These are phyloP conservation scores for Mercenaria mercenaria DNA, from an alignment of 1,140 invertebrate species.

Conservation along the genomic window DNA sequence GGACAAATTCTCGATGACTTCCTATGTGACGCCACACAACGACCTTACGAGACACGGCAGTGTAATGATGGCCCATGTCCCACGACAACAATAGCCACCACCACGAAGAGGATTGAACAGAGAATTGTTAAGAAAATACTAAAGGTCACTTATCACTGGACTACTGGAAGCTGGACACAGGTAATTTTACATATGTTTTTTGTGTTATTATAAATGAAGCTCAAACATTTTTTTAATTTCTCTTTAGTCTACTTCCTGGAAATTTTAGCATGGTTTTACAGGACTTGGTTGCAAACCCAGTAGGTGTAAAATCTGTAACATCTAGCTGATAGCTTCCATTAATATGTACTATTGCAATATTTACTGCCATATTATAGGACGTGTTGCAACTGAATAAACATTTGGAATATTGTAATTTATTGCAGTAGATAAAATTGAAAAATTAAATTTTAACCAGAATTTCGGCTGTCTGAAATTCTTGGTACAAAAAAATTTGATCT, in stretches of 20 bases:
- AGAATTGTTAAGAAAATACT: neutral
- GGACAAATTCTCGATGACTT: constrained; percentile 71
- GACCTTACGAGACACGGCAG: constrained; percentile 86
- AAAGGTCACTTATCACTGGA: constrained; percentile 30
- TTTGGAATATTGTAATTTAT: too few species aligned
- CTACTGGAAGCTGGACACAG: constrained; percentile 59
- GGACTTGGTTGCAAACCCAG: too few species aligned
- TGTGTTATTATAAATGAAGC: neutral
- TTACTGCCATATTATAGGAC: too few species aligned
- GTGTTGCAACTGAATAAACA: too few species aligned
- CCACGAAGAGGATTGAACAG: constrained; percentile 59
- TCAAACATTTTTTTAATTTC: neutral
- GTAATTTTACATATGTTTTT: constrained; percentile 41
- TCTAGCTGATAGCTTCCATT: too few species aligned
- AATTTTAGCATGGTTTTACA: neutral
- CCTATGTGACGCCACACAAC: constrained; percentile 86
- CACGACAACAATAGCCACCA: constrained; percentile 78
- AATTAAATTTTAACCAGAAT: too few species aligned
- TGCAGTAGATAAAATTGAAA: too few species aligned
- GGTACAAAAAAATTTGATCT: too few species aligned
- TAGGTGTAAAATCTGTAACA: too few species aligned
- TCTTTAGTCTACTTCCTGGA: too few species aligned
- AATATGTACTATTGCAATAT: too few species aligned
- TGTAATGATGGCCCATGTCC: constrained; percentile 88
- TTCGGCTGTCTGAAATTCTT: too few species aligned